Base-by-base conservation (phyloP, 2,888 invertebrate genomes). In the Drosophila lacicola region DNA sequence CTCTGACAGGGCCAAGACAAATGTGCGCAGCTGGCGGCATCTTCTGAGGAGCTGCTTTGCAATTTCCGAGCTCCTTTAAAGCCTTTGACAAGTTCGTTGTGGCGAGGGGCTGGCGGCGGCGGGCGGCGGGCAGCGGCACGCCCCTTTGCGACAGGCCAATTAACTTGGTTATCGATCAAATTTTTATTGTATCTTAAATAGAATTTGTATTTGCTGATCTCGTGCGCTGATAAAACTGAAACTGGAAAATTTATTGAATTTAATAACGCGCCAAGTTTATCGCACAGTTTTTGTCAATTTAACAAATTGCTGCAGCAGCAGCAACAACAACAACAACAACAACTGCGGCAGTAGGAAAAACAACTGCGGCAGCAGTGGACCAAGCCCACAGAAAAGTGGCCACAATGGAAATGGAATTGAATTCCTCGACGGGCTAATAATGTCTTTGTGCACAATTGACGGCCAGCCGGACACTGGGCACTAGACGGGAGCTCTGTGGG, bases 131-230 rank as follows among this genome's bases (percentile, higher is more conserved):
- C 14, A 3, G 39, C 11, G 46, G 46, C 55, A 56, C 46, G 55
- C 55, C 55, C n/a, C 13, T 13, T 6, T 14, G 19, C 36, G 36
- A 36, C 10, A 36, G 13, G 36, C 50, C 86, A 86, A 86, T 86
- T 86, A 82, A 78, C 63, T 62, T 55, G 71, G 14, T 61, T 78
- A 81, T 83, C 80, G 80, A 85, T 62, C 75, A 69, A 54, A 64
- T 44, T 63, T 57, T 55, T 11, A 39, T 50, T 25, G 46, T 83
- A 83, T 83, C 83, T 86, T 80, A 84, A 84, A 86, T 81, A 72
- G 87, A 86, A 88, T 88, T 85, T 85, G 85, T 85, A 81, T 88
- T 85, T 88, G 87, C 87, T 88, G 85, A 85, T 85, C 88, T 53
- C 49, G 58, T 19, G 41, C 29, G 19, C 34, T 41, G 82, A 77